Evolutionary conservation across 2,113 vertebrate genomes (phyloP), one percentile per base, ranked within the genome.

Genomic region (Lates calcarifer): DNA sequence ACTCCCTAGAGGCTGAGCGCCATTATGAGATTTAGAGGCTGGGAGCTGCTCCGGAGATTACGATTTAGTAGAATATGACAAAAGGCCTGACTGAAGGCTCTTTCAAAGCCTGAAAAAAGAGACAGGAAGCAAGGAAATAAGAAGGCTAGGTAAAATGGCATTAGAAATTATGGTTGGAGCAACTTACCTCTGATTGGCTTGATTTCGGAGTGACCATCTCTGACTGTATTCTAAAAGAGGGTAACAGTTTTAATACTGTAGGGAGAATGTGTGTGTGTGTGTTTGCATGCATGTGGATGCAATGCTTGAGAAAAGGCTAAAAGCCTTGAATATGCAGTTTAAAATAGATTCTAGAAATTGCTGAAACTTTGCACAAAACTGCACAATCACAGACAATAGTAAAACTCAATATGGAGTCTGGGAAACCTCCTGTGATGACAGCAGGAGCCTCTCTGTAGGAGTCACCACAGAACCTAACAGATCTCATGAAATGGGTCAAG

Each of bases 21-120:
- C 64, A 91, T 90, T 90, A 90, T 84, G 75, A 87, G 85, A 87
- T 90, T 90, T 86, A 81, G 73, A 78, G 57, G 66, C 53, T 57
- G 57, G 70, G 47, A 89, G 81, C 55, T 74, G 47, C 70, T 63
- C 51, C 26, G 55, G 63, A 81, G 80, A 86, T 87, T 58, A 83
- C 71, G 80, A 69, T 74, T 83, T 45, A 74, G 76, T 11, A 57
- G 63, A 83, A 77, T 74, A 51, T 78, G 65, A 82, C 64, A 81
- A 83, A 87, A 79, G 76, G 35, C 29, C 67, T 13, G 35, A 88
- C 73, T 56, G 60, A 73, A 58, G 55, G n/a, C 41, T 80, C 43
- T 83, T 83, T 87, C 33, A 87, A 79, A 71, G 17, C 14, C 73
- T 74, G 17, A 53, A 82, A 69, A 24, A 56, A 81, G 74, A 78